A percentile compares a stretch with the other conserved stretches of the same genome.
These are phyloP conservation scores for Drosophila ustulata DNA, from an alignment of 2,888 invertebrate species.

Conservation along the genomic window DNA sequence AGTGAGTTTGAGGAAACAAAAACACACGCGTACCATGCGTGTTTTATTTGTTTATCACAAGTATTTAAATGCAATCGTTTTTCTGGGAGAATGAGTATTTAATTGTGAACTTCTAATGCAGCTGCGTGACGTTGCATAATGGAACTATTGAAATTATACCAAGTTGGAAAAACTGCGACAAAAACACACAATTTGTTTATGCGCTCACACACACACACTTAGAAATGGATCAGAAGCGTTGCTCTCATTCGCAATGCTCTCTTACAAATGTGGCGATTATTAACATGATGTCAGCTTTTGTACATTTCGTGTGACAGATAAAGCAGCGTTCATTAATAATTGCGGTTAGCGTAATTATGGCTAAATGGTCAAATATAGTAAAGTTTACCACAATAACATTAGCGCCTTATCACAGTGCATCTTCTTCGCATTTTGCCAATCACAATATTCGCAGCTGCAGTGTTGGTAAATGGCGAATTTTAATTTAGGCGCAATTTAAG, in stretches of 20 bases:
- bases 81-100: not conserved
- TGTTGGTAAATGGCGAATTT: not conserved
- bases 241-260: slow-evolving; percentile 5
- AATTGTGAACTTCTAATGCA: slow-evolving; percentile 18
- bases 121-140: slow-evolving; percentile 71
- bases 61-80: slow-evolving; percentile 47
- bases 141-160: slow-evolving; percentile 26
- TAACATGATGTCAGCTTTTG: not conserved
- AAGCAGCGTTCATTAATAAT: not conserved
- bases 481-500: not conserved
- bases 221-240: slow-evolving; percentile 4
- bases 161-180: slow-evolving; percentile 16
- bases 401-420: slow-evolving; percentile 15
- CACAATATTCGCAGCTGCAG: not conserved
- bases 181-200: slow-evolving; percentile 54
- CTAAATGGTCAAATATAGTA: slow-evolving; percentile 1
- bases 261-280: not conserved
- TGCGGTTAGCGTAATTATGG: not conserved
- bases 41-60: slow-evolving; percentile 32
- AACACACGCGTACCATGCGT: slow-evolving; percentile 26
- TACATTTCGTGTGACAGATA: slow-evolving; percentile 6
- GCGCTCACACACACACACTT: slow-evolving; percentile 20
- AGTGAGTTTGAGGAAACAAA: slow-evolving; percentile 6
- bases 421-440: slow-evolving; percentile 13
- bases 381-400: slow-evolving; percentile 27